Conservation (phyloP, 2,797 vertebrate genomes). For the Eidolon dupreanum region DNA sequence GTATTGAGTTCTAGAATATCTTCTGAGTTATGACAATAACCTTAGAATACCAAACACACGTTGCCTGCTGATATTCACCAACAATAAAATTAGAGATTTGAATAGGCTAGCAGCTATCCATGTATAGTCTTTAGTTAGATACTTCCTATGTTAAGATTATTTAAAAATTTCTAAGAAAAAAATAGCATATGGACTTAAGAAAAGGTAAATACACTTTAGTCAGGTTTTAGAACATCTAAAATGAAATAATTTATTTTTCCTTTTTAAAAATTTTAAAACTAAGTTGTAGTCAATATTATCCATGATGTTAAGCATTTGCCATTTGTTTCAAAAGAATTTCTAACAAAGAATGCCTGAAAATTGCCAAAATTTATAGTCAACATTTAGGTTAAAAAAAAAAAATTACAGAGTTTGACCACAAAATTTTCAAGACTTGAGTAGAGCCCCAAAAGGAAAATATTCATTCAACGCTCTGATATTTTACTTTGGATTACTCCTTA, state of each 20-base stretch:
- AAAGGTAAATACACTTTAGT: neutral
- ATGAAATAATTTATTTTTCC: neutral
- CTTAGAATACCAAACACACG: neutral
- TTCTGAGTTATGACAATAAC: neutral
- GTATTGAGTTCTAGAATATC: neutral
- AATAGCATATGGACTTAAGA: neutral
- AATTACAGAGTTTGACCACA: neutral
- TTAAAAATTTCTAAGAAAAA: conserved; percentile 13
- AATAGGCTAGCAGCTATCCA: neutral
- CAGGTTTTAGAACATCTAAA: conserved; percentile 4
- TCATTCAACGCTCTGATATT: conserved; percentile 27
- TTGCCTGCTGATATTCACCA: neutral
- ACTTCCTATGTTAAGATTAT: neutral
- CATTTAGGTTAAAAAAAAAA: neutral
- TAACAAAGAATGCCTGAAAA: neutral
- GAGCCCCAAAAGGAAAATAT: conserved; percentile 39
- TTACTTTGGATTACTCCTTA: conserved; percentile 29
- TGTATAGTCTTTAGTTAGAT: neutral
- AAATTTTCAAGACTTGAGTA: neutral
- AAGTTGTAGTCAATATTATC: neutral
- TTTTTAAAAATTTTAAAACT: conserved; percentile 1
- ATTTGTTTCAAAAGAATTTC: conserved; percentile 53
- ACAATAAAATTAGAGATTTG: neutral
- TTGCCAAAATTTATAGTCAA: conserved; percentile 12
- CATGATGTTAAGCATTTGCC: neutral